Percentiles rank a stretch among this genome's conserved stretches.
Evolutionary conservation across 2,113 vertebrate genomes (phyloP).

Genomic region (Protobothrops mucrosquamatus): DNA sequence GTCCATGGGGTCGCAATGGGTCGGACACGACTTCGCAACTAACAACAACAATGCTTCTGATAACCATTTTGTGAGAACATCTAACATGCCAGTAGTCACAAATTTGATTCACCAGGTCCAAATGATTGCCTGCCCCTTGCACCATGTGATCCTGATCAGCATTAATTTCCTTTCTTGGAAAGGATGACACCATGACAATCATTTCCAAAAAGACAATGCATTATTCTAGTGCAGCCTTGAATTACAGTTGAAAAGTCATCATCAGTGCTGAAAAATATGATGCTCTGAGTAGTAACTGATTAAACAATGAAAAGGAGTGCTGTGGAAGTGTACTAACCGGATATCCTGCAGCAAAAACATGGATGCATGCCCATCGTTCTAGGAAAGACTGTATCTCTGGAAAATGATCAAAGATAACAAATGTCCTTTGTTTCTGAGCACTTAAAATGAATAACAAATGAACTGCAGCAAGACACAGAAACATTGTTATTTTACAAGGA

Average conservation of each 20-base stretch:
- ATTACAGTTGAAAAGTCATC: background rate
- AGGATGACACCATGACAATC: background rate
- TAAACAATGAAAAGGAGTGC: background rate
- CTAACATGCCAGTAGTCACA: background rate
- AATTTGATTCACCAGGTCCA: background rate
- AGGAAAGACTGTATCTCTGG: background rate
- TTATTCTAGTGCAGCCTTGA: background rate
- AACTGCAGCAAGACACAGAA: background rate
- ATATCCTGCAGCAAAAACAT: background rate
- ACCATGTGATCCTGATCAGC: background rate
- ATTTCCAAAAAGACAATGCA: background rate
- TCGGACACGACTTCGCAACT: no score
- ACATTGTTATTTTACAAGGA: background rate
- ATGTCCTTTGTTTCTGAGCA: background rate
- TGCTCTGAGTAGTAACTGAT: background rate
- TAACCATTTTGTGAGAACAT: background rate
- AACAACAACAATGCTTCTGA: background rate
- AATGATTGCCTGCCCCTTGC: background rate
- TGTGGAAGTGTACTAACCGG: background rate
- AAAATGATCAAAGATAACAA: background rate
- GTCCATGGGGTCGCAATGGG: no score
- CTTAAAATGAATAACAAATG: background rate
- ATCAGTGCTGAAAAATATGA: background rate
- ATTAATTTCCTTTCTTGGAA: background rate
- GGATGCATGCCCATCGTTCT: background rate